These are phyloP conservation scores for Neomonachus schauinslandi DNA, from an alignment of 2,113 vertebrate species.

Conservation along the genomic window DNA sequence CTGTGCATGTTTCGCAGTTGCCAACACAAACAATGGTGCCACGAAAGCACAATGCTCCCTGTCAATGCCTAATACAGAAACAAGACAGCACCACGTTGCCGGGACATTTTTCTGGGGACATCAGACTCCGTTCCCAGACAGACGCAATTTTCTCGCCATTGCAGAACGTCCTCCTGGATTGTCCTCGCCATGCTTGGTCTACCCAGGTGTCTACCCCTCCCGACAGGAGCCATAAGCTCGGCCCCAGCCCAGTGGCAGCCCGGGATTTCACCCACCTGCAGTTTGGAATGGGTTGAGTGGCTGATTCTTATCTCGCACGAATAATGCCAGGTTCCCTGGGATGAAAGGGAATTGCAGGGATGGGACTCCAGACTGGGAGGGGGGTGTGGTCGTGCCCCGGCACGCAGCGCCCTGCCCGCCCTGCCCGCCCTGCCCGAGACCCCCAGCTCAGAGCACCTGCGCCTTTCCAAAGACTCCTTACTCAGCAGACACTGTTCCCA, in stretches of 20 bases:
- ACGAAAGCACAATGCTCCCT: neutral
- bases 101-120: neutral
- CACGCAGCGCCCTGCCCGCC: neutral
- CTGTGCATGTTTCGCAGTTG: neutral
- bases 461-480: neutral
- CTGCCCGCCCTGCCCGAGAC: neutral
- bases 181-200: fast-evolving
- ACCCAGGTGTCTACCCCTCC: neutral
- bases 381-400: fast-evolving
- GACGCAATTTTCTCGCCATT: neutral
- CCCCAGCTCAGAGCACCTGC: neutral
- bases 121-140: neutral
- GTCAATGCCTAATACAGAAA: fast-evolving
- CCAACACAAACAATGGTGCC: neutral
- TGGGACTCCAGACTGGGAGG: neutral
- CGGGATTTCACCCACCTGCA: neutral
- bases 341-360: constrained; percentile 57
- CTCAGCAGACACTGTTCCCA: neutral
- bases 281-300: neutral
- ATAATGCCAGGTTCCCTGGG: constrained; percentile 38
- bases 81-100: fast-evolving
- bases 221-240: fast-evolving
- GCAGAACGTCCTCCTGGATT: neutral
- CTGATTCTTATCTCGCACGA: constrained; percentile 62
- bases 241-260: neutral